These are phyloP conservation scores for Hipposideros armiger DNA, from an alignment of 2,113 vertebrate species.

Conservation along the genomic window DNA sequence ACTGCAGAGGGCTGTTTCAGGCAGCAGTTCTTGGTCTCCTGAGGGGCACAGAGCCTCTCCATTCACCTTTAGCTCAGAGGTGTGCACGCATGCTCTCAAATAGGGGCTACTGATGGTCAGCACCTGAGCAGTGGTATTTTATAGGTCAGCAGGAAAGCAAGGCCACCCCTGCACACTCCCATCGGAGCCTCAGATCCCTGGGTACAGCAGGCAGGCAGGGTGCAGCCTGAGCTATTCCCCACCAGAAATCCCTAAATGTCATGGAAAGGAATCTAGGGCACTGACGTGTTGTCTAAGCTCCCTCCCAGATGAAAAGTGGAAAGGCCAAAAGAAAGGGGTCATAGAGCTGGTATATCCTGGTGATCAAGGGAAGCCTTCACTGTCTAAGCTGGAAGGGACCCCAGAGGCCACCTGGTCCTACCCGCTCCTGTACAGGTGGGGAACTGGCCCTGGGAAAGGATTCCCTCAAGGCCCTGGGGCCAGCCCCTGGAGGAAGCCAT, in stretches of 20 bases:
- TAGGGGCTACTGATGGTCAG: neutral
- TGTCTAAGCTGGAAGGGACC: neutral
- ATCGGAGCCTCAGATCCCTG: neutral
- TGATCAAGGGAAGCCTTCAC: neutral
- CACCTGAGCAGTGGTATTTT: neutral
- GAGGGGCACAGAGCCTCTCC: neutral
- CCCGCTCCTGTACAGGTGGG: neutral
- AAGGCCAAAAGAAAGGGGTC: neutral
- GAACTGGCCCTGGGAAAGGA: neutral
- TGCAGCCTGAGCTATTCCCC: neutral
- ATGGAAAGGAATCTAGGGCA: neutral
- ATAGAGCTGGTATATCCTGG: neutral
- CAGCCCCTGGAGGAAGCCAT: neutral
- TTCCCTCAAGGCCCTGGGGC: neutral
- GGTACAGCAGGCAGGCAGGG: accelerated
- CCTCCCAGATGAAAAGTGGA: neutral
- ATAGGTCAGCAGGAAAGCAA: neutral
- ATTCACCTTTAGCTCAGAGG: neutral
- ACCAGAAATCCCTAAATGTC: neutral
- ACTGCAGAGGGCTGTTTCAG: too few species aligned
- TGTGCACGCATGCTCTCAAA: too few species aligned
- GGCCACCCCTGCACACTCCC: neutral
- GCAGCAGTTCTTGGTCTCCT: neutral
- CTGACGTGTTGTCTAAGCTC: neutral
- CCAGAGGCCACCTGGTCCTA: neutral